Evolutionary conservation across 2,113 vertebrate species (phyloP).

Genomic region (Neopipo cinnamomea): DNA sequence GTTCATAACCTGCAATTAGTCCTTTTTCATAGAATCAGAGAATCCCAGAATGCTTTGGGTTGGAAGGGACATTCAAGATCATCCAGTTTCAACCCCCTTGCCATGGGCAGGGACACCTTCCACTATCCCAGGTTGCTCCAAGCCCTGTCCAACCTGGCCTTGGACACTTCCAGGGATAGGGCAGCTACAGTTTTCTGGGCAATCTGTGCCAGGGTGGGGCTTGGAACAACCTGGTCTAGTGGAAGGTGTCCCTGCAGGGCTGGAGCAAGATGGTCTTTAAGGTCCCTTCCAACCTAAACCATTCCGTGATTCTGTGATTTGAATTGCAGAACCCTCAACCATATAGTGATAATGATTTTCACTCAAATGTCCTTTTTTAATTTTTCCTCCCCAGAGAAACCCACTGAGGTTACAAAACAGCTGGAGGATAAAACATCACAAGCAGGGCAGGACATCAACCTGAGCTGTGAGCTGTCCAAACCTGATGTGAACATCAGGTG

Average conservation of each 20-base stretch:
- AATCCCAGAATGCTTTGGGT: neutral
- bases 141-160: neutral
- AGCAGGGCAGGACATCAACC: constrained; percentile 78
- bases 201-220: rapidly evolving
- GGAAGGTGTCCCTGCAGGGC: neutral
- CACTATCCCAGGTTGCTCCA: neutral
- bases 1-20: neutral
- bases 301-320: neutral
- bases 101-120: neutral
- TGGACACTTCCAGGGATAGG: neutral
- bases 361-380: neutral
- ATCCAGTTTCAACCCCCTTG: neutral
- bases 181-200: neutral
- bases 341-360: neutral
- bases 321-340: neutral
- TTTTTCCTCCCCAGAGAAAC: constrained; percentile 76
- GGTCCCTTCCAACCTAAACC: neutral
- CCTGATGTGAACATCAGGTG: constrained; percentile 78
- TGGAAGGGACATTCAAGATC: neutral
- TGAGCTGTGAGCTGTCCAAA: constrained; percentile 85
- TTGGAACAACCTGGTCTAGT: neutral
- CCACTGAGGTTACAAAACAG: constrained; percentile 74
- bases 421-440: constrained; percentile 74
- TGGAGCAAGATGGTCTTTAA: neutral
- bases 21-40: neutral